Evolutionary conservation across 2,888 invertebrate species (phyloP).

Genomic region (Deilephila porcellus): DNA sequence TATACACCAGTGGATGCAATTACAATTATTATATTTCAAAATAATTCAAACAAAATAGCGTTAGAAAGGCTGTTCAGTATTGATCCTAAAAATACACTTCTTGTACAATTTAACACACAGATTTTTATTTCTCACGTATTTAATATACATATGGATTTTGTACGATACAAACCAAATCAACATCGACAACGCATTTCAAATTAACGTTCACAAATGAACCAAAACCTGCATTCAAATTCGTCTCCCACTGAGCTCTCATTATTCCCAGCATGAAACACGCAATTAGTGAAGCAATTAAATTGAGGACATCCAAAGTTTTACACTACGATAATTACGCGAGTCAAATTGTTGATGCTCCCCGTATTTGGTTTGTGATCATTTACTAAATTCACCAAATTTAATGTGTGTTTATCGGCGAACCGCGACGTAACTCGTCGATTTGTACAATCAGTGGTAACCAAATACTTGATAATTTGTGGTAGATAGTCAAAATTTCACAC

Average conservation of each 20-base stretch:
- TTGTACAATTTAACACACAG: too few species aligned
- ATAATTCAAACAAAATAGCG: too few species aligned
- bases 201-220: background rate
- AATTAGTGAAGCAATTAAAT: constrained; percentile 5
- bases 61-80: too few species aligned
- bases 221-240: background rate
- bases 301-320: constrained; percentile 2
- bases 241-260: background rate
- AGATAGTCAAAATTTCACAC: background rate
- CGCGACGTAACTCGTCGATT: background rate
- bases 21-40: too few species aligned
- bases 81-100: too few species aligned
- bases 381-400: background rate
- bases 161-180: too few species aligned
- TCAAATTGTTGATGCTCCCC: background rate
- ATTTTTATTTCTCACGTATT: too few species aligned
- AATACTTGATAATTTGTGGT: background rate
- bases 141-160: too few species aligned
- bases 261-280: background rate
- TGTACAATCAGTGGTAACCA: background rate
- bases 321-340: background rate
- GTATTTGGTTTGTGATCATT: background rate
- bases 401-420: constrained; percentile 7
- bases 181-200: background rate
- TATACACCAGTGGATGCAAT: too few species aligned